Base-by-base conservation (phyloP, 2,888 invertebrate species). In the Drosophila neoperkinsi region DNA sequence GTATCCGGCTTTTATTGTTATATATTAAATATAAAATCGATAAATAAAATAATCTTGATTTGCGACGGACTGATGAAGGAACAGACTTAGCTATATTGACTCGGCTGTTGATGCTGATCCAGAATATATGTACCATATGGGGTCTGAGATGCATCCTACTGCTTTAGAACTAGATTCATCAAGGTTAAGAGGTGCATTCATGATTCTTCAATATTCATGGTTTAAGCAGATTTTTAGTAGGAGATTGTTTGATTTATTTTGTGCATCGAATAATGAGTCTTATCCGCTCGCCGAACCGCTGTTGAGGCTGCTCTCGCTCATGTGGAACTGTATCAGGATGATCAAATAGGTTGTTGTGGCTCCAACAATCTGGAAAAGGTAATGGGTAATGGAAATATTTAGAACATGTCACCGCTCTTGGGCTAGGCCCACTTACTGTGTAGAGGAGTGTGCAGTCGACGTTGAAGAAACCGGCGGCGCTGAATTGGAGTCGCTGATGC, bases 381-480 rank as follows among this genome's bases (percentile, higher is more conserved):
- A 88, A 28, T 25, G 36, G 11, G 2, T 28, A 25, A n/a, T 7
- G 13, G 2, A 6, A 7, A n/a, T 7, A n/a, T n/a, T 36, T 11
- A 2, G 21, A 28, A n/a, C 16, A 46, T 16, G 9, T 28, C 3
- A 2, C 4, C 1, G 7, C 18, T n/a, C 38, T n/a, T n/a, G 10
- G 1, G 16, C 16, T 9, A 1, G 13, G 10, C 9, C 16, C 25
- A 64, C 80, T 89, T 84, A 94, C 94, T 79, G 94, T 93, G 72
- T 94, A 94, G 3, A 94, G 82, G 2, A 94, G 81, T 2, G 93
- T 93, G 66, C 93, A 94, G 77, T 94, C 94, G 3, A 94, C 91
- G 18, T 88, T 92, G 61, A 94, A 94, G 77, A 94, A 94, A 41
- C 94, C 94, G 56, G 93, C 92, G 6, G 94, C 94, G 2, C 93